Evolutionary conservation across 2,797 vertebrate species (phyloP), one percentile per base, ranked within the genome.

Genomic region (Epinephelus coioides): DNA sequence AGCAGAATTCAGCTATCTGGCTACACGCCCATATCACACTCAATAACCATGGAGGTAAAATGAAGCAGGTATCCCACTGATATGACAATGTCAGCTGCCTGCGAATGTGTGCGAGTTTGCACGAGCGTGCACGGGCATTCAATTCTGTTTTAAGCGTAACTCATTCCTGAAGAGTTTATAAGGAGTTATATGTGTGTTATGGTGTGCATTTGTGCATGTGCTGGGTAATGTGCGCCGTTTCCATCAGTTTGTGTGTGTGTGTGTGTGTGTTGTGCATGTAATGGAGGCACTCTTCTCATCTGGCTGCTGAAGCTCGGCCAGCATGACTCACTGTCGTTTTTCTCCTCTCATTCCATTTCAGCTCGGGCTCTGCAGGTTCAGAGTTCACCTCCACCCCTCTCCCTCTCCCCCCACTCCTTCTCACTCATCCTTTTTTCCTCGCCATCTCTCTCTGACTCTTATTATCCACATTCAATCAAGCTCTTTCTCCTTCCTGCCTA

Each of bases 301-400:
- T 88, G 79, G 61, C 78, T 3, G 51, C 78, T 83, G 67, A 86
- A 78, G 86, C 69, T 7, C 74, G 76, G 85, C 76, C 66, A 64
- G 78, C 67, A 71, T 88, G 90, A 91, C 84, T 89, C 91, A 81
- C 83, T 73, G 82, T 60, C 57, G 18, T 81, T 84, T 88, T 60
- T 82, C 75, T 77, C 71, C 64, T 72, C 84, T 91, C 84, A 68
- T 88, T 91, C 73, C 64, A 85, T 92, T 90, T 89, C 77, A 80
- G 78, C 88, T 86, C 17, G 21, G 50, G 70, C 74, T 76, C 56
- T 53, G 56, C 47, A 27, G 79, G 89, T 88, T 92, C 91, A 92
- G 65, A 92, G 90, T 91, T 92, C 88, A 84, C 46, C 75, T 85
- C 73, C 65, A 75, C 67, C 56, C 47, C 56, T 68, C 51, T n/a